A percentile compares a stretch with the other conserved stretches of the same genome.
Conservation (phyloP, 1,140 invertebrate species). For the Manduca sexta region DNA sequence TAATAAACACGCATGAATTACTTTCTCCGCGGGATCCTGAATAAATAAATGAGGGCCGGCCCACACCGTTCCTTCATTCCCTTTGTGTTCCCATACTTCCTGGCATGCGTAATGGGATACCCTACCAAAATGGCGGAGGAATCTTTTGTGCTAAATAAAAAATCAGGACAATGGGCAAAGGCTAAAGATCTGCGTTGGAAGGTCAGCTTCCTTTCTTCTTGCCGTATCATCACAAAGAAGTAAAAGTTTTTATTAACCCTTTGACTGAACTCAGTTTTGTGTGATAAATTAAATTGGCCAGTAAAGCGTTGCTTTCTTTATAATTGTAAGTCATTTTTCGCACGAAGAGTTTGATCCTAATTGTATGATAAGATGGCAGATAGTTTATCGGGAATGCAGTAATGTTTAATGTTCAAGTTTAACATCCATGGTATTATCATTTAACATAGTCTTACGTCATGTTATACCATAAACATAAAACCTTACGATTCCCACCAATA, state of each 20-base stretch:
- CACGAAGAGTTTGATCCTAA: too few relatives aligned
- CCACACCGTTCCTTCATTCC: constrained; percentile 48
- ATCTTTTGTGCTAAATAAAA: constrained; percentile 58
- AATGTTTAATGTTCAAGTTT: too few relatives aligned
- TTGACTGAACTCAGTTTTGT: constrained; percentile 4
- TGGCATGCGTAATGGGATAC: constrained; percentile 62
- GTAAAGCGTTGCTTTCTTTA: not conserved
- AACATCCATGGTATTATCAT: too few relatives aligned
- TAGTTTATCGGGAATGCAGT: too few relatives aligned
- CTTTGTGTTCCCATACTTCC: constrained; percentile 56
- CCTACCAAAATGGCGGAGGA: constrained; percentile 49
- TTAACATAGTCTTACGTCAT: too few relatives aligned
- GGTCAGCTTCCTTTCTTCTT: constrained; percentile 12
- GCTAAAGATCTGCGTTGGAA: constrained; percentile 29
- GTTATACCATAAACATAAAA: too few relatives aligned
- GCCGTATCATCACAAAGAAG: constrained; percentile 5
- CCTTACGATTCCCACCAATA: too few relatives aligned
- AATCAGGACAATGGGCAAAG: constrained; percentile 44
- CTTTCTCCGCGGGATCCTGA: constrained; percentile 43
- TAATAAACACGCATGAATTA: constrained; percentile 65
- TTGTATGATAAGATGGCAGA: too few relatives aligned
- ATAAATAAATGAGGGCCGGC: constrained; percentile 59
- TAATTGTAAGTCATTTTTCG: too few relatives aligned
- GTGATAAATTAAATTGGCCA: constrained; percentile 1
- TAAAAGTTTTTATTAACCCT: constrained; percentile 11